Evolutionary conservation across 2,113 vertebrate genomes (phyloP).

Genomic region (Sciurus niger): DNA sequence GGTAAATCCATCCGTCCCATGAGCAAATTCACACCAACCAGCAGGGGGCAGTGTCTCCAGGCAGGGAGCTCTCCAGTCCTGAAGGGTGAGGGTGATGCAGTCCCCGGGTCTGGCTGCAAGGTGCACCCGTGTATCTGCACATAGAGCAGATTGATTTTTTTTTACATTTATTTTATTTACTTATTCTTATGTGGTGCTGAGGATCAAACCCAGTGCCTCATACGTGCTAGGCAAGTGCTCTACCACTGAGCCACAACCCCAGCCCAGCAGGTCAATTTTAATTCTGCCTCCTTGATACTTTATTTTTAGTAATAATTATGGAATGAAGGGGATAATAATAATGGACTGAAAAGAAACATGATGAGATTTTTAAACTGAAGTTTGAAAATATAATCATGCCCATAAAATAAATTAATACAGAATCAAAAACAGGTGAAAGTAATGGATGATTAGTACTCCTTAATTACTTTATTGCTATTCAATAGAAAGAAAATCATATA

Average conservation of each 20-base stretch:
- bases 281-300: not conserved
- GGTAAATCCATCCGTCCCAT: not conserved
- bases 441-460: slow-evolving; percentile 18
- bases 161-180: not conserved
- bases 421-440: not conserved
- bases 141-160: not conserved
- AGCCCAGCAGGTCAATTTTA: no score
- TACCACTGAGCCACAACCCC: no score
- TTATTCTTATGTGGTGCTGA: no score
- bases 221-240: no score
- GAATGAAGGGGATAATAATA: not conserved
- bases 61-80: no score
- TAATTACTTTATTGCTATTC: slow-evolving; percentile 26
- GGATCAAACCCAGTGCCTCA: no score
- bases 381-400: not conserved
- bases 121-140: accelerated
- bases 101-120: not conserved
- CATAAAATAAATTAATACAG: slow-evolving; percentile 44
- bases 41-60: not conserved
- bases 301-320: slow-evolving; percentile 2
- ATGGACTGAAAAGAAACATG: not conserved
- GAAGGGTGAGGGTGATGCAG: accelerated
- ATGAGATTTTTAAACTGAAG: slow-evolving; percentile 16
- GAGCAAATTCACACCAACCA: not conserved
- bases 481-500: not conserved